phyloP scores from a whole-genome alignment of 2,797 vertebrate genomes.

The Ceryle rudis region DNA sequence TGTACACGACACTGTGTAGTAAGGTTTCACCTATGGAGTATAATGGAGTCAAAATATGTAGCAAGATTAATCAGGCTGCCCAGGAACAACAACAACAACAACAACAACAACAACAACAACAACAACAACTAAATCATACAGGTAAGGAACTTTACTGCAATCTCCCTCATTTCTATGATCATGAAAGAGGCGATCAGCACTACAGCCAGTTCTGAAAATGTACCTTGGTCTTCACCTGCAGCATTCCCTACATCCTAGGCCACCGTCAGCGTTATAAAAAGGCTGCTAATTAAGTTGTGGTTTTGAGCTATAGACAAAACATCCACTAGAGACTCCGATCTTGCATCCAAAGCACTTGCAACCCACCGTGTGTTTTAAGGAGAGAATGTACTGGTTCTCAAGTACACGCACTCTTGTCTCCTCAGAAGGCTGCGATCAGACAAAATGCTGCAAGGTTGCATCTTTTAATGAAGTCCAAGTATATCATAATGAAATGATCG shows the following conservation, averaged over 20 bases:
- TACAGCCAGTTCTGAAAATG: neutral
- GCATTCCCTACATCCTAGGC: neutral
- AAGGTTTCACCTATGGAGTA: neutral
- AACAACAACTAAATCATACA: neutral
- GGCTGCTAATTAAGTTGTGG: slow-evolving; percentile 47
- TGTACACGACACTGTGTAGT: neutral
- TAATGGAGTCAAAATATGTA: neutral
- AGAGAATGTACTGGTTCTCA: neutral
- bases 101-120: neutral
- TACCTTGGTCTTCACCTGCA: neutral
- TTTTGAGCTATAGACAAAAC: slow-evolving; percentile 52
- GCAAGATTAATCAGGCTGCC: neutral
- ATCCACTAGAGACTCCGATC: slow-evolving; percentile 40
- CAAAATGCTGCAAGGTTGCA: slow-evolving; percentile 18
- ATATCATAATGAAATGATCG: slow-evolving; percentile 22
- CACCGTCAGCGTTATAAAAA: slow-evolving; percentile 30
- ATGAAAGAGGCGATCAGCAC: neutral
- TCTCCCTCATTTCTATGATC: neutral
- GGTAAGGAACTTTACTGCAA: neutral
- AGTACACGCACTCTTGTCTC: neutral
- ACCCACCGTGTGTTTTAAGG: neutral
- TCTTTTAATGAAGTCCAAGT: neutral
- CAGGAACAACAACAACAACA: neutral
- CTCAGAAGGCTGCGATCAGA: neutral
- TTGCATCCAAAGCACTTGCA: slow-evolving; percentile 39